These are phyloP conservation scores for Hycleus phaleratus DNA, from an alignment of 1,140 invertebrate genomes.

Conservation along the genomic window DNA sequence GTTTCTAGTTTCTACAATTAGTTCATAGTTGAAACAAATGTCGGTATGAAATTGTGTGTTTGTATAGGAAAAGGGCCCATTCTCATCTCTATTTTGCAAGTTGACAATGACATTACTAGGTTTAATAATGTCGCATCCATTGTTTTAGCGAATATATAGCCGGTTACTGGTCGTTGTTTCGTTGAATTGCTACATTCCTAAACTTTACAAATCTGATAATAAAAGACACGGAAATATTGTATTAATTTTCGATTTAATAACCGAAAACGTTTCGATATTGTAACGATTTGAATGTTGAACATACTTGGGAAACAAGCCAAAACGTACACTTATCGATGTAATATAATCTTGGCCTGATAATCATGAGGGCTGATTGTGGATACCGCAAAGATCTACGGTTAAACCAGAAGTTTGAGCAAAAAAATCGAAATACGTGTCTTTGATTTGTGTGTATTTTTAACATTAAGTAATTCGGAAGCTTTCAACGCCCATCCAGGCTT, in stretches of 20 bases:
- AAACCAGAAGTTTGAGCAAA: slow-evolving; percentile 1
- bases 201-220: slow-evolving; percentile 4
- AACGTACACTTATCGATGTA: slow-evolving; percentile 1
- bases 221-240: no score
- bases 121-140: slow-evolving; percentile 16
- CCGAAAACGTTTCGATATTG: no score
- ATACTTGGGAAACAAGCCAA: slow-evolving; percentile 3
- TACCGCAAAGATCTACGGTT: slow-evolving; percentile 17
- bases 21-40: slow-evolving; percentile 4
- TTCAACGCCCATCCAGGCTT: no score
- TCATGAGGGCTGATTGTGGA: slow-evolving; percentile 23
- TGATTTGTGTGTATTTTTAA: no score
- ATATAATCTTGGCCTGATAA: slow-evolving; percentile 17
- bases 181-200: slow-evolving; percentile 7
- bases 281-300: no score
- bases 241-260: no score
- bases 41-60: no score
- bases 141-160: slow-evolving; percentile 13
- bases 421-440: no score
- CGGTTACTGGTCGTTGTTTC: slow-evolving; percentile 13
- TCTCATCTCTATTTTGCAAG: slow-evolving; percentile 16
- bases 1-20: slow-evolving; percentile 5
- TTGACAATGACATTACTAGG: slow-evolving; percentile 14
- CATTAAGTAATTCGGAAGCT: no score
- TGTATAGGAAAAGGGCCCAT: background rate